Evolutionary conservation across 2,888 invertebrate genomes (phyloP).

Genomic region (Conops quadrifasciatus): DNA sequence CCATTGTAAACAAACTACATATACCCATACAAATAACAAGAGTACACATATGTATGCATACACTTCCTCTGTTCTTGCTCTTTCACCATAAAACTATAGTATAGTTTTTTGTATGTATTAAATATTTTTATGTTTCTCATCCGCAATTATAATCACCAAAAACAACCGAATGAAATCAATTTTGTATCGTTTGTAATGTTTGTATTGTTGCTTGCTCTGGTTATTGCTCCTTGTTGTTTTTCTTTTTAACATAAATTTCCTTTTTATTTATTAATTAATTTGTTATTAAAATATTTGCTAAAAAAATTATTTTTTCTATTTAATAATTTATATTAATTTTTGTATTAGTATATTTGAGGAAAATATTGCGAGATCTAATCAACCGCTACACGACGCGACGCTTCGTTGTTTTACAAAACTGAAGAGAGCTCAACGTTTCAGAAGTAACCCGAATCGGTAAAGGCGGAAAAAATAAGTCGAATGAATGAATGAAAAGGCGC

Average conservation of each 20-base stretch:
- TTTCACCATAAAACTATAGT: neutral
- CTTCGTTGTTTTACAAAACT: slow-evolving; percentile 27
- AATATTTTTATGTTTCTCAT: neutral
- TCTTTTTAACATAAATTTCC: neutral
- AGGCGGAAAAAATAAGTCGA: slow-evolving; percentile 6
- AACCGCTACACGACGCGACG: slow-evolving; percentile 21
- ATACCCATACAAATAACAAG: too few relatives aligned
- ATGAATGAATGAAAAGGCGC: slow-evolving; percentile 2
- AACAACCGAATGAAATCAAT: too few relatives aligned
- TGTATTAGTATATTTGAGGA: neutral
- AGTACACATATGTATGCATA: neutral
- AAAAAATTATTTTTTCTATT: too few relatives aligned
- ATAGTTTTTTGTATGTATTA: neutral
- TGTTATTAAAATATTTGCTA: neutral
- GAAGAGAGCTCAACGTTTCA: slow-evolving; percentile 7
- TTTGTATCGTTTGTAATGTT: too few relatives aligned
- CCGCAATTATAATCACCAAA: too few relatives aligned
- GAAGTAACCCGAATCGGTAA: slow-evolving; percentile 3
- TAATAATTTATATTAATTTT: neutral
- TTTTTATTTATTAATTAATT: neutral
- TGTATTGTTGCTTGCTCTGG: too few relatives aligned
- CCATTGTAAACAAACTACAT: slow-evolving; percentile 30
- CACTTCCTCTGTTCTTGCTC: slow-evolving; percentile 12
- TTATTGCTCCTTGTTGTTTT: neutral
- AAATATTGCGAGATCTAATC: slow-evolving; percentile 23